Base-by-base conservation (phyloP, 2,797 vertebrate genomes). In the Sarcoramphus papa region DNA sequence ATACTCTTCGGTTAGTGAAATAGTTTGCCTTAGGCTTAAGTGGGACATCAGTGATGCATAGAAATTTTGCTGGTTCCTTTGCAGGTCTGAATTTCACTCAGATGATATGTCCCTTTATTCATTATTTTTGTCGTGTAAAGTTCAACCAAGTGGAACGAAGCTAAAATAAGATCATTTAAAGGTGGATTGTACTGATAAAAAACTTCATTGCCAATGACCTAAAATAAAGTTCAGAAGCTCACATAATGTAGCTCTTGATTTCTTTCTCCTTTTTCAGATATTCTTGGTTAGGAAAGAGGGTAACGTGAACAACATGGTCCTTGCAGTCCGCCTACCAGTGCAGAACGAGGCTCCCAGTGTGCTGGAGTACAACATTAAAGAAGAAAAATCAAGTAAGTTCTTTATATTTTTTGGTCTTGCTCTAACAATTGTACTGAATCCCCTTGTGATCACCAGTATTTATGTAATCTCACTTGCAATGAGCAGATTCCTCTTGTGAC, bases 331-430 rank as follows among this genome's bases (percentile, higher is more conserved):
- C 35, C 95, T 98, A 59, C 97, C 98, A 9, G 97, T 97, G 56
- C 97, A 94, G 62, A 97, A 91, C 0, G 96, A 98, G 48, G 59
- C 68, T 85, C 93, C 97, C 2, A 80, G 97, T 43, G 96, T 99
- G 89, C 78, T 92, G 17, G 98, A 98, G 48, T 98, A 98, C 88
- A 97, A 96, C 88, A 97, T 99, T 80, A 99, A 98, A 96, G 99
- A 99, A 92, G 98, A 99, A 96, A 99, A 98, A 69, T 97, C 98
- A n/a, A 98, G 99, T 99, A 97, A 88, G 99, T 98, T 65, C 72
- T 90, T 72, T 22, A 56, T 7, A 5, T 51, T 92, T 76, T 88
- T 85, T 15, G 3, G 12, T 48, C 77, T 75, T 67, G 11, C n/a
- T 86, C 74, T 14, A 22, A 37, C 35, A 85, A 47, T 89, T 87